Base-by-base conservation (phyloP, 2,797 vertebrate species). In the Eidolon dupreanum region DNA sequence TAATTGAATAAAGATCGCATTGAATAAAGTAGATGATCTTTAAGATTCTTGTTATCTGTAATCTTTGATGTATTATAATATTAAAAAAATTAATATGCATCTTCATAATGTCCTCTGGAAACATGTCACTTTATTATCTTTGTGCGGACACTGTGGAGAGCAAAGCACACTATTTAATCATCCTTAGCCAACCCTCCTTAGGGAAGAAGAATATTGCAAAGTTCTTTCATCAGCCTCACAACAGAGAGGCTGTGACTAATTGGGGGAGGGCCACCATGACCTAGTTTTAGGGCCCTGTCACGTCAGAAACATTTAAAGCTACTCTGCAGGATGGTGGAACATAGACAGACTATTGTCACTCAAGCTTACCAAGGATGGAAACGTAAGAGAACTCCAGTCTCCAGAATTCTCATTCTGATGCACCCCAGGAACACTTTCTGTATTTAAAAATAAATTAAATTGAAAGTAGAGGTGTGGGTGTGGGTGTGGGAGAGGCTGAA, bases 261-360 rank as follows among this genome's bases (percentile, higher is more conserved):
- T 57, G 61, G 36, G 92, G 26, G 59, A 94, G n/a, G n/a, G 65
- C 70, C 46, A 85, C 68, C n/a, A 2, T 95, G 83, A 94, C 86
- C 46, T 46, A 71, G 10, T 73, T 93, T 84, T 2, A 0, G 61
- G 36, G 17, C 8, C 31, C 31, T 73, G 12, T 41, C 55, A 70
- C n/a, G 89, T 81, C 68, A 55, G 43, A 74, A 88, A 90, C 55
- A 38, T 90, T 88, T 65, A 90, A 74, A 59, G 65, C 17, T 59
- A 65, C 31, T 31, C 22, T 9, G 26, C 66, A 38, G 41, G 43
- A 3, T 31, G 59, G 12, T 51, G 20, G 17, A 84, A 41, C 53
- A 61, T 8, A 83, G 78, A 73, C 63, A 6, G 11, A 33, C 59
- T 84, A 4, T 15, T 73, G 55, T 77, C 61, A 59, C 20, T 8